Evolutionary conservation across 2,113 vertebrate species (phyloP), one percentile per base, ranked within the genome.

Genomic region (Bujurquina vittata): DNA sequence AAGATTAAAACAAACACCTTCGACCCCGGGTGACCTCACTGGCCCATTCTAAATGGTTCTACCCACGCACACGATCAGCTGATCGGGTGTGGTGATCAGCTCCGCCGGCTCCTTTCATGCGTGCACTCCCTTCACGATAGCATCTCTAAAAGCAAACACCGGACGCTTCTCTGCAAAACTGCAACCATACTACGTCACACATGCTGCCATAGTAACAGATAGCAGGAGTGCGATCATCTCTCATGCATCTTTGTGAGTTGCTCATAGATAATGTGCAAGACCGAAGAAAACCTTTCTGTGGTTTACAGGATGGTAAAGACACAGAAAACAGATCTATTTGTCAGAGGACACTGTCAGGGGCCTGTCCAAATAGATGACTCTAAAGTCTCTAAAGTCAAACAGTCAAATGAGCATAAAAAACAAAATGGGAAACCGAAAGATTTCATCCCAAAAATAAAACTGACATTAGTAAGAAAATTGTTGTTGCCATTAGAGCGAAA

Each of bases 201-300:
- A 69, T 1, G 10, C 17, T 20, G 65, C 15, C 43, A 49, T 26
- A 67, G 8, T 46, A 69, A 49, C 1, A 0, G 5, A 49, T 7
- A 49, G 43, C 22, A 29, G 49, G 23, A 40, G 43, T 46, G 26
- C 26, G 43, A 14, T 11, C 10, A 46, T 17, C 62, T 23, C 62
- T 22, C 26, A 10, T 20, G 40, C 40, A 49, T 29, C 40, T 22
- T 46, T 67, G 3, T 26, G 63, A 67, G 22, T 4, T 40, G 40
- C 40, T 40, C 40, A 40, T 12, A 40, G 10, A 40, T 2, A 12
- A 40, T 12, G 40, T 12, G 10, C 40, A 11, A 40, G 11, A 11
- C 3, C 11, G 40, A 10, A 40, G 40, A 3, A 3, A 40, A 40
- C 10, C 29, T 15, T 9, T 49, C 18, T 69, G 43, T 52, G 22